Evolutionary conservation across 2,888 invertebrate species (phyloP).

Genomic region (Tanaodytes sp.): DNA sequence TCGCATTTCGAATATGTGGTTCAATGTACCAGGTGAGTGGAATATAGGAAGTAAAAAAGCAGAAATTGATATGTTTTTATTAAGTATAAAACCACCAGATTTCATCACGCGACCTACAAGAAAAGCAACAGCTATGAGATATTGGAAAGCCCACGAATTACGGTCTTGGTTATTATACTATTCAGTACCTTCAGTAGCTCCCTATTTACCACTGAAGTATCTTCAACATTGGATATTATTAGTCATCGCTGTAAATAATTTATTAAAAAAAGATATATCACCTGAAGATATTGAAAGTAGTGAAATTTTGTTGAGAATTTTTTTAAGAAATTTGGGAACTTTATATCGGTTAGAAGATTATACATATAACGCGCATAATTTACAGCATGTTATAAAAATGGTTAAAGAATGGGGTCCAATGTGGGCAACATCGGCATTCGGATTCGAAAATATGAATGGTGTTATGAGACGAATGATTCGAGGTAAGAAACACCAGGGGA

Average conservation of each 20-base stretch:
- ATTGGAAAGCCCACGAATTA: constrained; percentile 17
- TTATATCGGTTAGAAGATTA: constrained; percentile 1
- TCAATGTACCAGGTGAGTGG: constrained; percentile 2
- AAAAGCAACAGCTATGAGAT: neutral
- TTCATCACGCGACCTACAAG: constrained; percentile 8
- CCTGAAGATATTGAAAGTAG: neutral
- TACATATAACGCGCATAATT: constrained; percentile 7
- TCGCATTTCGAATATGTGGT: constrained; percentile 11
- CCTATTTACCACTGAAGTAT: constrained; percentile 6
- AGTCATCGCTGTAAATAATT: neutral
- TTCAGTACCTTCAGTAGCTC: constrained; percentile 1
- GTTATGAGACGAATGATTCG: neutral
- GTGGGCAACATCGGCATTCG: neutral
- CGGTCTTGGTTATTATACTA: neutral
- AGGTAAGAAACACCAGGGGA: neutral
- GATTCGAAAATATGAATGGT: neutral
- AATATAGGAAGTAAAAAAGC: neutral
- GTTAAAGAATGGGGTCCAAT: constrained; percentile 5
- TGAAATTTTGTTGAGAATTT: constrained; percentile 2
- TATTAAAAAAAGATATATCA: constrained; percentile 2
- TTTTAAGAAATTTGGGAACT: constrained; percentile 3
- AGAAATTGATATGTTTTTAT: neutral
- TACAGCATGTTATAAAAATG: neutral
- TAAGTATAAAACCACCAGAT: neutral
- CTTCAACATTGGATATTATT: constrained; percentile 15